Evolutionary conservation across 2,888 invertebrate genomes (phyloP), one percentile per base, ranked within the genome.

Genomic region (Drosophila meridiana): DNA sequence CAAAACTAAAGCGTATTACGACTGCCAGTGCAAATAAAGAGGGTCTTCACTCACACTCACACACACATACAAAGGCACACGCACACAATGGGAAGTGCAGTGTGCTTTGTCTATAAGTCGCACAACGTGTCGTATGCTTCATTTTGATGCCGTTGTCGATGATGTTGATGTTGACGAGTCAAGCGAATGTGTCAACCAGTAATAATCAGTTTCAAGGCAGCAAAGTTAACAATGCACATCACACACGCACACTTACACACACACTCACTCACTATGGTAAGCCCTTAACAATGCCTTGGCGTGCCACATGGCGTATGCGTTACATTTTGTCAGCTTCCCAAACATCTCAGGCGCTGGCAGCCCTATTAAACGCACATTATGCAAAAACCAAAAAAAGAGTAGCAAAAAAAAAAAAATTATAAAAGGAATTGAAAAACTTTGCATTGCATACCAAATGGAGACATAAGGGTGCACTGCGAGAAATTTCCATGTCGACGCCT

Each of bases 151-250:
- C 67, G 69, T 20, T 38, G 69, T 52, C 59, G 43, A 58, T 58
- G 34, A 43, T 53, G 53, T 45, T 68, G 59, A 67, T 67, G 69
- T 72, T 66, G 72, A 67, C 74, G 70, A 75, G 66, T 58, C 87
- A 64, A 74, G 72, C 76, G 82, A 71, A 78, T 83, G 89, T 84
- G 89, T 76, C 89, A 84, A 85, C 77, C 80, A 75, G 86, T 85
- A 90, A 89, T 90, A 89, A 90, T 85, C 90, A 82, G 84, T 81
- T 74, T 61, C 82, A 78, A 84, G 85, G 83, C 90, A 73, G 64
- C 67, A 57, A 69, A 68, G 71, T 76, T 81, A 70, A 87, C 84
- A 88, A 76, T 69, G 73, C 73, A 73, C 40, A 55, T 28, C 85
- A 34, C 45, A 42, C 53, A 43, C 57, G 28, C 63, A 53, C 68